phyloP scores from a whole-genome alignment of 2,888 invertebrate species.

The Chouioia cunea region DNA sequence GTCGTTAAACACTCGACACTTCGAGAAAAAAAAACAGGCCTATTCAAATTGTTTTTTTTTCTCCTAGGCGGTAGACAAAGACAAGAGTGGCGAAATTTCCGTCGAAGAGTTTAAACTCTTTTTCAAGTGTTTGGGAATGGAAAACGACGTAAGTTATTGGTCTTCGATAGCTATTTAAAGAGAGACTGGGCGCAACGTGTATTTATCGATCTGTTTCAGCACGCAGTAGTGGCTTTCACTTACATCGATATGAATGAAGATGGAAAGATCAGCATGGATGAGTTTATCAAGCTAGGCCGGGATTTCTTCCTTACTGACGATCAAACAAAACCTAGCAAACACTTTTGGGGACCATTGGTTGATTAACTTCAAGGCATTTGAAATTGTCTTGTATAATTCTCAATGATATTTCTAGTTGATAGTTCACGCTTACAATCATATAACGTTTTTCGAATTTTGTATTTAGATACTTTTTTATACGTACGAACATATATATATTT shows the following conservation, averaged over 20 bases:
- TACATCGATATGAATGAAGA: conserved; percentile 85
- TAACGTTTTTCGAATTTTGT: conserved; percentile 33
- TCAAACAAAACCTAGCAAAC: conserved; percentile 81
- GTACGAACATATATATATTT: conserved; percentile 11
- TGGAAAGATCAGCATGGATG: conserved; percentile 81
- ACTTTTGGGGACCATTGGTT: conserved; percentile 87
- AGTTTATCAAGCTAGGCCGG: conserved; percentile 84
- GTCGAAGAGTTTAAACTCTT: conserved; percentile 87
- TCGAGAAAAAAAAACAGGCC: not conserved
- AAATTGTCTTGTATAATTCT: conserved; percentile 1
- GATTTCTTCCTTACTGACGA: conserved; percentile 86
- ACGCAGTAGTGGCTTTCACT: conserved; percentile 83
- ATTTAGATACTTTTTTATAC: conserved; percentile 45
- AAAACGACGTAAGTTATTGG: conserved; percentile 72
- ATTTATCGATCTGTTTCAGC: conserved; percentile 62
- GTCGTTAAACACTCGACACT: not conserved
- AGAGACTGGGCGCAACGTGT: no score
- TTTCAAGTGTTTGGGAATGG: conserved; percentile 82
- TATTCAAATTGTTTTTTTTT: conserved; percentile 1
- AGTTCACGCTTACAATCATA: conserved; percentile 33
- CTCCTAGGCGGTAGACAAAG: conserved; percentile 83
- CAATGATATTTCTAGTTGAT: conserved; percentile 21
- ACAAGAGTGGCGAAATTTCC: conserved; percentile 82
- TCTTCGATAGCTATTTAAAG: not conserved
- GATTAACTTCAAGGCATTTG: conserved; percentile 64